Percentiles rank a stretch among this genome's conserved stretches.
phyloP scores from a whole-genome alignment of 2,888 invertebrate species.

The Clunio marinus region DNA sequence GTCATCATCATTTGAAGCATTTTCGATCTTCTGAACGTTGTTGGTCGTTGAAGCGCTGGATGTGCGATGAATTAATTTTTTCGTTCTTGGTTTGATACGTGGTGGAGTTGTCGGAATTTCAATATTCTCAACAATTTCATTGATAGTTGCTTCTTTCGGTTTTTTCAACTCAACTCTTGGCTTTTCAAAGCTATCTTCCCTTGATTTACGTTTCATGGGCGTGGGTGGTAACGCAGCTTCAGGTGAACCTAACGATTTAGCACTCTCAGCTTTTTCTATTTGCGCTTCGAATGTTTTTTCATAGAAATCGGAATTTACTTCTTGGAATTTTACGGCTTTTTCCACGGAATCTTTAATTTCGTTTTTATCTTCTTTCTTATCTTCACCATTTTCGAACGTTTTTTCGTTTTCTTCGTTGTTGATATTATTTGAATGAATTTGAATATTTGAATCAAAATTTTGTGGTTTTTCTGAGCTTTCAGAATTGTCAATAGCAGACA shows the following conservation, averaged over 20 bases:
- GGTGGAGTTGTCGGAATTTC: not conserved
- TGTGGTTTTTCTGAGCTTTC: no score
- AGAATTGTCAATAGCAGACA: no score
- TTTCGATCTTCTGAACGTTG: not conserved
- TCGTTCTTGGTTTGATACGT: not conserved
- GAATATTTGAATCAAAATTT: no score
- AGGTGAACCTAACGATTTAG: not conserved
- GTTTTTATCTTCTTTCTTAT: no score
- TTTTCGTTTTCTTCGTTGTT: no score
- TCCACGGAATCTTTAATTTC: no score
- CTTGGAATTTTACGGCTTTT: not conserved
- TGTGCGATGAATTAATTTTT: not conserved
- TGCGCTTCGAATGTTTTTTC: not conserved
- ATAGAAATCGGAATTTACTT: not conserved
- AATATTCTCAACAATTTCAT: not conserved
- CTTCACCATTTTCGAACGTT: no score
- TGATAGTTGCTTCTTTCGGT: not conserved
- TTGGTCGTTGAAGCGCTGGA: not conserved
- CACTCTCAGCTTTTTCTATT: not conserved
- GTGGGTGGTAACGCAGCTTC: not conserved
- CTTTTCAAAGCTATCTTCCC: not conserved
- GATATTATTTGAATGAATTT: no score
- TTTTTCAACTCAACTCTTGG: not conserved
- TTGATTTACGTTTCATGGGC: conserved; percentile 1
- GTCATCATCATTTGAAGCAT: not conserved